Evolutionary conservation across 2,113 vertebrate species (phyloP).

Genomic region (Danionella cerebrum): DNA sequence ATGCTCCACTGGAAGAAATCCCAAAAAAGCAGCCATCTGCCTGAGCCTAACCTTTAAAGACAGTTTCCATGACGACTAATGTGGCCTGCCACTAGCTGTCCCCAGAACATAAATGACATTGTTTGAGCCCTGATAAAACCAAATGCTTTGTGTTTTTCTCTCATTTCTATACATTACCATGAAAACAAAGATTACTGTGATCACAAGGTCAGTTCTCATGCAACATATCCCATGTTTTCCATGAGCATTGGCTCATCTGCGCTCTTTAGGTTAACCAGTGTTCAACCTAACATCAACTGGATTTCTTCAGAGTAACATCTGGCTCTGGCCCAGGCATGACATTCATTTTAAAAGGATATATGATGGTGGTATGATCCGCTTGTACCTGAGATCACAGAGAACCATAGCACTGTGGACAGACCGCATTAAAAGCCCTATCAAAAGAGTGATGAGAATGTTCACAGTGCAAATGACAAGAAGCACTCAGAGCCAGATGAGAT

Average conservation of each 20-base stretch:
- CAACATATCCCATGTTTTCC: too few relatives aligned
- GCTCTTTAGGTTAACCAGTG: too few relatives aligned
- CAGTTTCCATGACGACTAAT: conserved; percentile 53
- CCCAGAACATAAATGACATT: conserved; percentile 35
- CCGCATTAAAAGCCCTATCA: neutral
- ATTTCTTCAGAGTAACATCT: neutral
- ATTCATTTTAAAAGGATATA: neutral
- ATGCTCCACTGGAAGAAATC: neutral
- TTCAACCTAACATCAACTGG: too few relatives aligned
- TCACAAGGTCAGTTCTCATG: too few relatives aligned
- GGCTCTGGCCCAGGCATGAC: neutral
- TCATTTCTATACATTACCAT: too few relatives aligned
- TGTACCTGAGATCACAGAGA: neutral
- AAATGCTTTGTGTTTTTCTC: too few relatives aligned
- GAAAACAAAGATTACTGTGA: too few relatives aligned
- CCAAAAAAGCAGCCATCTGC: conserved; percentile 27
- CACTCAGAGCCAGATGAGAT: conserved; percentile 3
- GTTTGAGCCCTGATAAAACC: conserved; percentile 17
- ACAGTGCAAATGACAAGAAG: neutral
- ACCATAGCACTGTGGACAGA: neutral
- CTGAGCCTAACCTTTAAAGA: conserved; percentile 38
- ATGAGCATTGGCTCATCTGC: too few relatives aligned
- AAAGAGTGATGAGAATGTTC: neutral
- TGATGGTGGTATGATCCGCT: neutral
- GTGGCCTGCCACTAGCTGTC: conserved; percentile 27